Evolutionary conservation across 1,140 invertebrate species (phyloP).

Genomic region (Coboldia fuscipes): DNA sequence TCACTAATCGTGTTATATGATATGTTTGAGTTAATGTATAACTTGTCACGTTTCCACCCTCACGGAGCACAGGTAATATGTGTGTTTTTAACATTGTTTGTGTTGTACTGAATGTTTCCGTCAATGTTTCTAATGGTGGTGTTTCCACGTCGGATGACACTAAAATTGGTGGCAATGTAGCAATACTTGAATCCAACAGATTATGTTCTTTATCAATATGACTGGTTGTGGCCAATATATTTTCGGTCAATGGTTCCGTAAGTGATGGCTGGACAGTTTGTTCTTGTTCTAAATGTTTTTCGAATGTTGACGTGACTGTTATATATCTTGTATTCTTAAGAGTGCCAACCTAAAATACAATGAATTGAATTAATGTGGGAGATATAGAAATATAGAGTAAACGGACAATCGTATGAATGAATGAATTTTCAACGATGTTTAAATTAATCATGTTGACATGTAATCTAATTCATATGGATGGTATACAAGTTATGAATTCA

Average conservation of each 20-base stretch:
- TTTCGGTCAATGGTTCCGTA: conserved; percentile 61
- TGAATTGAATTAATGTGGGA: too few species aligned
- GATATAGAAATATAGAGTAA: too few species aligned
- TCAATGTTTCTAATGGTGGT: conserved; percentile 65
- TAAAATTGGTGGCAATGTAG: conserved; percentile 56
- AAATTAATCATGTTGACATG: too few species aligned
- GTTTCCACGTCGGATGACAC: conserved; percentile 51
- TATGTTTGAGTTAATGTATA: conserved; percentile 74
- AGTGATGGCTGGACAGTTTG: conserved; percentile 29
- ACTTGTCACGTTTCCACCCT: conserved; percentile 42
- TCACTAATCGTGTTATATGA: conserved; percentile 62
- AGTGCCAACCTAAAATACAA: conserved; percentile 69
- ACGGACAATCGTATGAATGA: too few species aligned
- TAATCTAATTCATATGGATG: too few species aligned
- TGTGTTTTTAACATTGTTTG: conserved; percentile 71
- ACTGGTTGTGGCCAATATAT: conserved; percentile 58
- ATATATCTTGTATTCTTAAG: conserved; percentile 69
- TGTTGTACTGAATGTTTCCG: conserved; percentile 74
- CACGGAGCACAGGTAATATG: conserved; percentile 54
- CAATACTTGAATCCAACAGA: conserved; percentile 50
- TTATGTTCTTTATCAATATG: conserved; percentile 48
- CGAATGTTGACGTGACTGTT: conserved; percentile 60
- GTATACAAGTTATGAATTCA: too few species aligned
- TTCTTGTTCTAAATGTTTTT: conserved; percentile 45
- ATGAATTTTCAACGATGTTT: too few species aligned